Conservation (phyloP, 2,113 vertebrate genomes). For the Capreolus pygargus region DNA sequence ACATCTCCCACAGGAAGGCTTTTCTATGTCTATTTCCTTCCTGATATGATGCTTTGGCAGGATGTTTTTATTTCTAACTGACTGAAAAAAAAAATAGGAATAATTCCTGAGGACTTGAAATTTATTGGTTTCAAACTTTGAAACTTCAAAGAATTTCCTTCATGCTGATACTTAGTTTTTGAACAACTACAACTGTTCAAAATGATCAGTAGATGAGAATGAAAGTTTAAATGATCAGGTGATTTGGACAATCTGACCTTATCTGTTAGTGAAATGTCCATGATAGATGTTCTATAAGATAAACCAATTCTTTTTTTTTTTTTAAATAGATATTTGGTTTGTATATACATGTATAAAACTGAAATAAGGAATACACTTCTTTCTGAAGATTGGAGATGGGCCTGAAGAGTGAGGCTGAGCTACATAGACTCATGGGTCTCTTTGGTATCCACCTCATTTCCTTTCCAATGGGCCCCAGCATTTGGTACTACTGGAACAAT, state of each 20-base stretch:
- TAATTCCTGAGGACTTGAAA: background rate
- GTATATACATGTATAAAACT: background rate
- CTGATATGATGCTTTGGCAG: background rate
- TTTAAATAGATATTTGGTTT: background rate
- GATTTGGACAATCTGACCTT: background rate
- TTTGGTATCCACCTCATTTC: background rate
- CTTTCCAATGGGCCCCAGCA: background rate
- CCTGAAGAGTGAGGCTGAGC: background rate
- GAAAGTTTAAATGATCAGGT: background rate
- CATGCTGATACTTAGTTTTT: background rate
- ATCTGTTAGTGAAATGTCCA: background rate
- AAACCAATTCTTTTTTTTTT: background rate
- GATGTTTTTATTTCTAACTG: slow-evolving; percentile 1
- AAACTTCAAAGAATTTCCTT: background rate
- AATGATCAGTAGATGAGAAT: background rate
- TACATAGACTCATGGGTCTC: background rate
- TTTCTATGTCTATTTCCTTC: background rate
- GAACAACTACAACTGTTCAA: background rate
- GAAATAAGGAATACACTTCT: background rate
- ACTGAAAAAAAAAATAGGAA: background rate
- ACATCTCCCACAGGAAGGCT: background rate
- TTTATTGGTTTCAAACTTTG: background rate
- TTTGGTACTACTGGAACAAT: background rate
- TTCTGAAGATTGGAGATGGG: background rate
- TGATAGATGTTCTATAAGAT: background rate